Base-by-base conservation (phyloP, 2,113 vertebrate genomes). In the Theristicus caerulescens region DNA sequence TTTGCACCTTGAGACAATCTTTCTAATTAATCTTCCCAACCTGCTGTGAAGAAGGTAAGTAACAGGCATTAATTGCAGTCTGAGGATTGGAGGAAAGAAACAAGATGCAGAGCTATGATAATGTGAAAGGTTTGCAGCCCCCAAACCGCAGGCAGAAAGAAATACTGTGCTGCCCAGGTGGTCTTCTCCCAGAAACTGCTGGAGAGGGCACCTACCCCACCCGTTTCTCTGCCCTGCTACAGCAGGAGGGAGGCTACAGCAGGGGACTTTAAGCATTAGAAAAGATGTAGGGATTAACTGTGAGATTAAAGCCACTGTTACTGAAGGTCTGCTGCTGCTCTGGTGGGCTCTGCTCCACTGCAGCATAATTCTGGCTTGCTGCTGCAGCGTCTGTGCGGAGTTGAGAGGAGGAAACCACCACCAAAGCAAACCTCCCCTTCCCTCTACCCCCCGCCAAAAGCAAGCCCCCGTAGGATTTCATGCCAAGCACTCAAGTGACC, bases 311-410 rank as follows among this genome's bases (percentile, higher is more conserved):
- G 81, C 9, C 20, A 5, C 42, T 4, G 27, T 32, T 91, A 4
- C 38, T 66, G 76, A 55, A 65, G 34, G 22, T 15, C 81, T 90
- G 66, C 55, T 34, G 82, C 82, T 65, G 77, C 76, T 47, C 42
- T 0, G 4, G 69, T 11, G 64, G 73, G 44, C 65, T 82, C n/a
- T 14, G 77, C 77, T 40, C 42, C 0, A 0, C 66, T 61, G 67
- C 58, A 34, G 54, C 0, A 5, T 47, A 15, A 38, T 16, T 24
- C 47, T 55, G 16, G 16, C 62, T 20, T 11, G 51, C 17, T 16
- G 1, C 38, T 1, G 1, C 58, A 36, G 65, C 0, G 0, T 27
- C 42, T 27, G 27, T 14, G 74, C 0, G 0, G 22, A 18, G 31
- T 1, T 26, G 26, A 3, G 52, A 62, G 49, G 16, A 76, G 46